Conservation (phyloP, 2,797 vertebrate species). For the Vipera latastei region DNA sequence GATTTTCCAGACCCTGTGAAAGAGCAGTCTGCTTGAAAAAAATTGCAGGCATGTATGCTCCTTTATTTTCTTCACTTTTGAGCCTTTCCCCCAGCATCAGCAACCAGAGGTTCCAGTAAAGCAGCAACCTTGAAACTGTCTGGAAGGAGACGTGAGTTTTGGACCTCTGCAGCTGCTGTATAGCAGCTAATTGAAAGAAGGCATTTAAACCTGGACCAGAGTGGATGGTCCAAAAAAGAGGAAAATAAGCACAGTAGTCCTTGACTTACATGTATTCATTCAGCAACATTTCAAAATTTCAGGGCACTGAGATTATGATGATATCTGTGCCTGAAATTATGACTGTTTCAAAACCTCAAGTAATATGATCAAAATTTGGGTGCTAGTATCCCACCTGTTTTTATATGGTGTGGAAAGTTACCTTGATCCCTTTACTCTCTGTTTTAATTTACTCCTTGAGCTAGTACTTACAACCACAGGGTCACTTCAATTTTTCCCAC, state of each 20-base stretch:
- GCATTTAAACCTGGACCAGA: not conserved
- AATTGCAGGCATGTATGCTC: not conserved
- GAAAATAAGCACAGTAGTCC: not conserved
- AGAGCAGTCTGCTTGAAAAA: not conserved
- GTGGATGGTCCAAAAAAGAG: not conserved
- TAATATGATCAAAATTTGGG: not conserved
- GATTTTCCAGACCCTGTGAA: not conserved
- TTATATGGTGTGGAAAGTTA: not conserved
- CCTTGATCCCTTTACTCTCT: not conserved
- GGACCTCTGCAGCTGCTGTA: not conserved
- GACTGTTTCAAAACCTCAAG: not conserved
- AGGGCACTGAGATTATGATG: not conserved
- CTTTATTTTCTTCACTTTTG: not conserved
- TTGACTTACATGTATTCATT: not conserved
- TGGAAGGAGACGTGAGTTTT: not conserved
- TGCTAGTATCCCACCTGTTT: not conserved
- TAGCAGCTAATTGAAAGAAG: not conserved
- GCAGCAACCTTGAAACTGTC: not conserved
- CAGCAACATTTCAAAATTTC: not conserved
- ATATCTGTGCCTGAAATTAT: not conserved
- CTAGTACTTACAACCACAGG: not conserved
- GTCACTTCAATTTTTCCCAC: not conserved
- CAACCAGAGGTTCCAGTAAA: not conserved
- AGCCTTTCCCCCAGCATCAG: not conserved
- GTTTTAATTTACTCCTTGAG: not conserved